Evolutionary conservation across 2,113 vertebrate species (phyloP), one percentile per base, ranked within the genome.

Genomic region (Seriola quinqueradiata): DNA sequence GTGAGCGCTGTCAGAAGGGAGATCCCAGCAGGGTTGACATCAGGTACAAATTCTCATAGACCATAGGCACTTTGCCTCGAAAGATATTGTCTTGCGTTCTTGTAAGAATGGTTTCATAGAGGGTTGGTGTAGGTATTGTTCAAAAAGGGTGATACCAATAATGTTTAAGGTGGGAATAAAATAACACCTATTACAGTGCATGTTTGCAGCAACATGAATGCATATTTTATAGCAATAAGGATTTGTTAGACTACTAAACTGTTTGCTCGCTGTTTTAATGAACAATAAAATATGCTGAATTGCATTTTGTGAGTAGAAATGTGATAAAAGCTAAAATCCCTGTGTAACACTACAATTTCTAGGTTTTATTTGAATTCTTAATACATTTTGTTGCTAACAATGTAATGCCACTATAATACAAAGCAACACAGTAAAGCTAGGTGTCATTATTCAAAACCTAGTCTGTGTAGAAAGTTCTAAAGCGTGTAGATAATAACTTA

Each of bases 1-100:
- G 98, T 77, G 88, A 94, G 52, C 89, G 0, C 0, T 99, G 98
- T 86, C 98, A 99, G 83, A 96, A 92, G 17, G 93, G 57, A 1
- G 94, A 97, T 89, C 95, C 96, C 68, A 92, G 94, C 38, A 82
- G 93, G 67, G 76, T 95, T 72, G 92, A 89, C 75, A 25, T 94
- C 67, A 90, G 97, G 98, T 99, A 95, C n/a, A 81, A 68, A 28
- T 61, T 78, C 70, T 73, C 50, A 36, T 14, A 65, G 70, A 46
- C 36, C 32, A 58, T 65, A 70, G 59, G 42, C 58, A 60, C 42
- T 73, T 67, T 75, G 75, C 77, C 71, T 48, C 34, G 66, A 63
- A 36, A 58, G 19, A 8, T 44, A 32, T n/a, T 59, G 70, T 81
- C 38, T 61, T 58, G 58, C 54, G 28, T 77, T 70, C 44, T 32